Evolutionary conservation across 2,113 vertebrate genomes (phyloP).

Genomic region (Andinoacara biseriatus): DNA sequence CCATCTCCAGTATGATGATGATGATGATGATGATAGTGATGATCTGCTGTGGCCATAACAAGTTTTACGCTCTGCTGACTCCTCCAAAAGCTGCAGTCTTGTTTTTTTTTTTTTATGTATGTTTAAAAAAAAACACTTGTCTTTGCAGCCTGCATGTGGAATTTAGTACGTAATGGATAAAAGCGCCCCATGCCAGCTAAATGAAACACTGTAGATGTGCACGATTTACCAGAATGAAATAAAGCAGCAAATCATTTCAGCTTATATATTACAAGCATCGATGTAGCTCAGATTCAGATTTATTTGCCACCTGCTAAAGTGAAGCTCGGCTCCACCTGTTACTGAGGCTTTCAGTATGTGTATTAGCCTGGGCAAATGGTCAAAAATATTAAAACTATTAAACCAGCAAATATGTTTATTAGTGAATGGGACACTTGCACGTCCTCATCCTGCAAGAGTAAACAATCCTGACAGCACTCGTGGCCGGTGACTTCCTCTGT

Average conservation of each 20-base stretch:
- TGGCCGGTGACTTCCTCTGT: neutral
- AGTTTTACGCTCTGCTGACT: conserved; percentile 40
- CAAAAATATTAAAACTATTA: neutral
- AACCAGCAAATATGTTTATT: neutral
- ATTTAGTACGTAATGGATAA: neutral
- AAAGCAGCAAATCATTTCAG: neutral
- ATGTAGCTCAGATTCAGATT: rapidly evolving
- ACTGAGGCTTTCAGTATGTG: neutral
- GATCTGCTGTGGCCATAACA: conserved; percentile 18
- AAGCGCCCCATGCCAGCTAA: neutral
- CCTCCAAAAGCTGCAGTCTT: conserved; percentile 32
- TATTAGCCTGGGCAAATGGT: neutral
- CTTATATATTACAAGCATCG: neutral
- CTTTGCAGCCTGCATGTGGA: neutral
- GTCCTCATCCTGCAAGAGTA: neutral
- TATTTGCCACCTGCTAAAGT: neutral
- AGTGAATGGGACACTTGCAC: no score
- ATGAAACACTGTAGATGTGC: neutral
- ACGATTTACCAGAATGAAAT: neutral
- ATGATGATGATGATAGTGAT: conserved; percentile 41
- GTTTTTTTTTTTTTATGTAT: neutral
- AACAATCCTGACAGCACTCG: neutral
- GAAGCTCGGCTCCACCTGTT: neutral
- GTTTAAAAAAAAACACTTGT: neutral
- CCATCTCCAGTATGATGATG: conserved; percentile 13